These are phyloP conservation scores for Brachyptera risi DNA, from an alignment of 2,888 invertebrate species.

Conservation along the genomic window DNA sequence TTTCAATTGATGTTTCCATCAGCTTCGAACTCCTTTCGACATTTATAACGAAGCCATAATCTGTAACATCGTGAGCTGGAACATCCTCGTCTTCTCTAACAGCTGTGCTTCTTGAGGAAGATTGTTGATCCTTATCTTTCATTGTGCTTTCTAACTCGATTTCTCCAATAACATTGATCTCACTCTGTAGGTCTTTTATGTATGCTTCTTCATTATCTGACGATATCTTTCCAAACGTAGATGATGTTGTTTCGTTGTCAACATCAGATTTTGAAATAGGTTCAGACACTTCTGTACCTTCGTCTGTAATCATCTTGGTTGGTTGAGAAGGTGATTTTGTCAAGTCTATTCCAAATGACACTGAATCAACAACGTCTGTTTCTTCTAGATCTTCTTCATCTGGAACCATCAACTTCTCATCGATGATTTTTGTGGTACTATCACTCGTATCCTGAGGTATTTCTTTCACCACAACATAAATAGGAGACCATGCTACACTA, in stretches of 20 bases:
- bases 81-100: neutral
- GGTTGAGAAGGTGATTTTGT: too few species aligned
- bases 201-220: neutral
- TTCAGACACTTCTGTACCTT: too few species aligned
- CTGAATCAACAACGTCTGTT: neutral
- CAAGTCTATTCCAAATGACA: too few species aligned
- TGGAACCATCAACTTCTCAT: neutral
- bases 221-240: neutral
- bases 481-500: too few species aligned
- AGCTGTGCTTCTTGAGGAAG: neutral
- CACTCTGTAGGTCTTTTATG: too few species aligned
- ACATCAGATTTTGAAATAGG: neutral
- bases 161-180: too few species aligned
- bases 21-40: too few species aligned
- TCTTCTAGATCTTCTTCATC: constrained; percentile 5
- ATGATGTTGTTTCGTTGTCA: neutral
- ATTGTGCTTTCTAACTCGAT: neutral
- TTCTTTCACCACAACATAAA: too few species aligned
- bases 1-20: neutral
- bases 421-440: neutral
- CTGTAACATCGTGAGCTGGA: neutral
- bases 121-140: neutral
- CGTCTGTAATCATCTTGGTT: too few species aligned
- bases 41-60: too few species aligned
- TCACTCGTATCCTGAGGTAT: too few species aligned